Evolutionary conservation across 2,888 invertebrate species (phyloP), one percentile per base, ranked within the genome.

Genomic region (Desoria tigrina): DNA sequence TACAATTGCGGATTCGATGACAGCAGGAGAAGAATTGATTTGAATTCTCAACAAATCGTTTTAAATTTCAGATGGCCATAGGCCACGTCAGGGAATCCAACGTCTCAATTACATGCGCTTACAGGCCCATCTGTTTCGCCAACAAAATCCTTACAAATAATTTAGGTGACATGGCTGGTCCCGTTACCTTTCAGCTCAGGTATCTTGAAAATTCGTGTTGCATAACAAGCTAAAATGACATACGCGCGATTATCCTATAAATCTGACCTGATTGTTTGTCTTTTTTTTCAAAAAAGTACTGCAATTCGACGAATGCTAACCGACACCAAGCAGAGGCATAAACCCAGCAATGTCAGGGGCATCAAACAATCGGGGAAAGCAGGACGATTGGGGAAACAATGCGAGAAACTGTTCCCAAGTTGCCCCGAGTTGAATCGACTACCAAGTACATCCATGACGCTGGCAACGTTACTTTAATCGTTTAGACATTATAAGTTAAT

Each of bases 101-200:
- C 9, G 24, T 49, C 2, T 42, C 58, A 11, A 6, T 58, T 11
- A 42, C 42, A 26, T 58, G 58, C 21, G 24, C 27, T 21, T 28
- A 27, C 49, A 21, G 24, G 2, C 45, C 58, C 18, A 18, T 39
- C n/a, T 58, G 58, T 42, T 2, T 27, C 2, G 27, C 58, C n/a
- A 58, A 58, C 28, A 23, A 4, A 11, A 7, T 58, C 18, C 45
- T 58, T n/a, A 49, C 28, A 2, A 45, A 42, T n/a, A 16, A 28
- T 2, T 27, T 58, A 4, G 58, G 45, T n/a, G 4, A 3, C 6
- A 26, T 58, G 16, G 49, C 39, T 16, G 9, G 28, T 3, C 42
- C 58, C n/a, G 58, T 58, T 7, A n/a, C 14, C 24, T n/a, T 42
- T 21, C 45, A 58, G 21, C 39, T 58, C 16, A 27, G 28, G 58